These are phyloP conservation scores for Campoplex capitator DNA, from an alignment of 2,888 invertebrate genomes.

Conservation along the genomic window DNA sequence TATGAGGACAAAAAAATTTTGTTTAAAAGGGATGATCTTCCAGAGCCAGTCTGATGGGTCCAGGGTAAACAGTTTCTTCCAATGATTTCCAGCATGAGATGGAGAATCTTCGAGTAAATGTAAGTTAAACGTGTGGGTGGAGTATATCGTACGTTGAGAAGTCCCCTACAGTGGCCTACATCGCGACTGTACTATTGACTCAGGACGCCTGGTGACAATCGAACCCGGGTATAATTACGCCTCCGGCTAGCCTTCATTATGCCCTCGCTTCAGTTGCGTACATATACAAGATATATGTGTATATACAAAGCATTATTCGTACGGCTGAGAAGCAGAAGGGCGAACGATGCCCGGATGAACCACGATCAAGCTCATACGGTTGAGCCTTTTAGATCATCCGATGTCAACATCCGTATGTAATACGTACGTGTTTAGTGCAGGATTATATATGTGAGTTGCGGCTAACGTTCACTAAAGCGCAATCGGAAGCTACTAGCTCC, in stretches of 20 bases:
- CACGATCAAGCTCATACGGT: background rate
- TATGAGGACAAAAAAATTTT: background rate
- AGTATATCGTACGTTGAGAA: slow-evolving; percentile 2
- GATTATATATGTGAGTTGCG: slow-evolving; percentile 9
- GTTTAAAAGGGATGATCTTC: background rate
- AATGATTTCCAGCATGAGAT: slow-evolving; percentile 13
- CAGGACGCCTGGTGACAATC: slow-evolving; percentile 58
- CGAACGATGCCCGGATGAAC: background rate
- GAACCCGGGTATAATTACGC: slow-evolving; percentile 62
- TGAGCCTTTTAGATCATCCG: background rate
- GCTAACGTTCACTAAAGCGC: slow-evolving; percentile 25
- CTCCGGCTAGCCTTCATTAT: slow-evolving; percentile 51
- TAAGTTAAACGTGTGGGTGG: slow-evolving; percentile 30
- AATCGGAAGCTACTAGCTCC: slow-evolving; percentile 52
- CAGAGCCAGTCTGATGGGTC: background rate
- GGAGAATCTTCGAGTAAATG: slow-evolving; percentile 35
- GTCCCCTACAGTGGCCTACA: slow-evolving; percentile 43
- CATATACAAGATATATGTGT: background rate
- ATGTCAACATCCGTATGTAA: background rate
- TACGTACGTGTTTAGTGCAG: slow-evolving; percentile 1
- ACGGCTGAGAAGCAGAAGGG: slow-evolving; percentile 7
- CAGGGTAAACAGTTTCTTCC: background rate
- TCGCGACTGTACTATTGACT: slow-evolving; percentile 56
- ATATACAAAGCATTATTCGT: background rate
- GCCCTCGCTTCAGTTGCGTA: slow-evolving; percentile 17